A percentile compares a stretch with the other conserved stretches of the same genome.
Conservation (phyloP, 2,113 vertebrate genomes). For the Leptobrachium ailaonicum region DNA sequence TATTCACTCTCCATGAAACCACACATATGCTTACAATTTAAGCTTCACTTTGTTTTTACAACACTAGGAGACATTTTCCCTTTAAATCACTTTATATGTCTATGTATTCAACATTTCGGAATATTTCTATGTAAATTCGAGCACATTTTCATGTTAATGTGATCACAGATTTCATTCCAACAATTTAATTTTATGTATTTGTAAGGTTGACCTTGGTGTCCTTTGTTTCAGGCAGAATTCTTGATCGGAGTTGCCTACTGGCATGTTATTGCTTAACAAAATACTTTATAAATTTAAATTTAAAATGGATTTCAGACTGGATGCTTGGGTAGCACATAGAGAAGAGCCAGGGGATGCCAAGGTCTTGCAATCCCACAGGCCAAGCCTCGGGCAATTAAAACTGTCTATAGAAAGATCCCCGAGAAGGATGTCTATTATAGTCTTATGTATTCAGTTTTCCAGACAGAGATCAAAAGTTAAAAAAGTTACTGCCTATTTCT, state of each 20-base stretch:
- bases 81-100: no score
- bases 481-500: neutral
- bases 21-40: no score
- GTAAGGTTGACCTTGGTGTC: constrained; percentile 16
- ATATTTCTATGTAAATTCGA: neutral
- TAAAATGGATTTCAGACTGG: neutral
- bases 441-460: constrained; percentile 1
- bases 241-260: constrained; percentile 29
- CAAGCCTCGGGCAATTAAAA: constrained; percentile 39
- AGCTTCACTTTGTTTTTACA: no score
- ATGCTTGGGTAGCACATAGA: neutral
- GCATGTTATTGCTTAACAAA: constrained; percentile 12
- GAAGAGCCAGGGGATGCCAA: constrained; percentile 14
- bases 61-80: no score
- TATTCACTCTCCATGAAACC: neutral
- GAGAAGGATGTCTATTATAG: constrained; percentile 13
- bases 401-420: constrained; percentile 20
- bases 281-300: constrained; percentile 10
- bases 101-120: neutral
- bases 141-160: neutral
- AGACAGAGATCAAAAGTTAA: neutral
- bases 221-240: constrained; percentile 23
- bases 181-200: constrained; percentile 24
- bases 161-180: constrained; percentile 7
- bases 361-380: constrained; percentile 29